Percentiles rank a stretch among this genome's conserved stretches.
Evolutionary conservation across 92 coral and sea anemone species (phyloP).

Genomic region (Zoanthus solanderi): DNA sequence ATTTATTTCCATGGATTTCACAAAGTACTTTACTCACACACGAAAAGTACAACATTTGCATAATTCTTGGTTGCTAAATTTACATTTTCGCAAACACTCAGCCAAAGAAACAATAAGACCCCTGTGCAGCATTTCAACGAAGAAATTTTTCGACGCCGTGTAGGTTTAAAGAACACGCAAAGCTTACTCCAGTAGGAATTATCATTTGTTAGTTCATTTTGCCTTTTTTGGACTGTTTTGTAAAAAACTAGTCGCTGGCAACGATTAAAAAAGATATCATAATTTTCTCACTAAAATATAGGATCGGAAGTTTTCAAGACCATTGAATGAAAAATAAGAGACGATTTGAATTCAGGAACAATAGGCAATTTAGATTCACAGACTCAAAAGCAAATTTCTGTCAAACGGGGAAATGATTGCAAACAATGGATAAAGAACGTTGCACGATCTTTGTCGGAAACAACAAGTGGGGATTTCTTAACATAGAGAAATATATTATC

Average conservation of each 20-base stretch:
- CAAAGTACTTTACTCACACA: slow-evolving; percentile 26
- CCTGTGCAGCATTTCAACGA: slow-evolving; percentile 35
- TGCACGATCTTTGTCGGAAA: neutral
- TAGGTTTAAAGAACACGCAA: slow-evolving; percentile 33
- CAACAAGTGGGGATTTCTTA: slow-evolving; percentile 5
- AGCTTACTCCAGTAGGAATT: neutral
- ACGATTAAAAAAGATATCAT: neutral
- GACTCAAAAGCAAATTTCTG: slow-evolving; percentile 30
- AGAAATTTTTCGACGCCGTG: slow-evolving; percentile 25
- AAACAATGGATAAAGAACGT: slow-evolving; percentile 33
- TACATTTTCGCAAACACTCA: slow-evolving; percentile 41
- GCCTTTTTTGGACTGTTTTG: neutral
- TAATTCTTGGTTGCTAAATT: slow-evolving; percentile 28
- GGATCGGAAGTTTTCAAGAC: slow-evolving; percentile 47
- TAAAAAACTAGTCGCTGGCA: neutral
- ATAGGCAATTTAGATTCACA: slow-evolving; percentile 39
- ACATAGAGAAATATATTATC: neutral
- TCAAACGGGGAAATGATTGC: slow-evolving; percentile 30
- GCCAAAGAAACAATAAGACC: slow-evolving; percentile 17
- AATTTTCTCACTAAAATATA: slow-evolving; percentile 26
- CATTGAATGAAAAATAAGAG: slow-evolving; percentile 38
- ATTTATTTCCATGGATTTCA: slow-evolving; percentile 38
- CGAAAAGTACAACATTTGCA: slow-evolving; percentile 53
- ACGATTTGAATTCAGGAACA: slow-evolving; percentile 45
- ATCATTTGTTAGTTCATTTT: neutral